Conservation (phyloP, 2,797 vertebrate species). For the Lepilemur septentrionalis region DNA sequence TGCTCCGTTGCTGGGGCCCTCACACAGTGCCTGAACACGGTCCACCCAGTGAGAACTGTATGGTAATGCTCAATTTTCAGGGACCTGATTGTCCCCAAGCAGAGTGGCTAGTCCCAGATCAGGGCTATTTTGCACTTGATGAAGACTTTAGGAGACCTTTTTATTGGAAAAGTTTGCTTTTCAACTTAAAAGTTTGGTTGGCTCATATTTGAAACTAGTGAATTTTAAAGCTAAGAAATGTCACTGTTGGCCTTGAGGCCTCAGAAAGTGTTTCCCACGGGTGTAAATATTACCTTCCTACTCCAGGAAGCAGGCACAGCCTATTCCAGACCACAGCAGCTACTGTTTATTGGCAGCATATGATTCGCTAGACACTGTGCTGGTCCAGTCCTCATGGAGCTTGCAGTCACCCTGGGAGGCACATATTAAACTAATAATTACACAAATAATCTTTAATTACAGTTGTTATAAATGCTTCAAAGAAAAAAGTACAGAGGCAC, state of each 20-base stretch:
- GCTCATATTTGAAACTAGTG: background rate
- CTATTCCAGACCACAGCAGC: background rate
- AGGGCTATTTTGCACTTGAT: background rate
- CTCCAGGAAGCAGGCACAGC: background rate
- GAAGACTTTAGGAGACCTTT: background rate
- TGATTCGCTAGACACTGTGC: background rate
- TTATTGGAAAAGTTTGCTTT: background rate
- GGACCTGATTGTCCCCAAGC: background rate
- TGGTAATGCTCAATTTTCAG: background rate
- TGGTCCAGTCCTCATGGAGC: background rate
- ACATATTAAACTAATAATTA: constrained; percentile 71
- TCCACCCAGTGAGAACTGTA: background rate
- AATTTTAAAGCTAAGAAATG: background rate
- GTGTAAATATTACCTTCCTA: background rate
- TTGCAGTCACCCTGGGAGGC: constrained; percentile 50
- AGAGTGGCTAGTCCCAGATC: background rate
- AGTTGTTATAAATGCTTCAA: constrained; percentile 67
- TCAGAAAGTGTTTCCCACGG: background rate
- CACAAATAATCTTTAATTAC: constrained; percentile 74
- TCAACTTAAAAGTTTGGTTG: background rate
- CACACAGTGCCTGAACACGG: background rate
- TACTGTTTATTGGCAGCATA: background rate
- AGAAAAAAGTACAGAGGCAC: constrained; percentile 59
- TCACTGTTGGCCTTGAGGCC: background rate
- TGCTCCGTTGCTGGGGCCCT: background rate